Evolutionary conservation across 2,888 invertebrate species (phyloP), one percentile per base, ranked within the genome.

Genomic region (Meiosimyza platycephala): DNA sequence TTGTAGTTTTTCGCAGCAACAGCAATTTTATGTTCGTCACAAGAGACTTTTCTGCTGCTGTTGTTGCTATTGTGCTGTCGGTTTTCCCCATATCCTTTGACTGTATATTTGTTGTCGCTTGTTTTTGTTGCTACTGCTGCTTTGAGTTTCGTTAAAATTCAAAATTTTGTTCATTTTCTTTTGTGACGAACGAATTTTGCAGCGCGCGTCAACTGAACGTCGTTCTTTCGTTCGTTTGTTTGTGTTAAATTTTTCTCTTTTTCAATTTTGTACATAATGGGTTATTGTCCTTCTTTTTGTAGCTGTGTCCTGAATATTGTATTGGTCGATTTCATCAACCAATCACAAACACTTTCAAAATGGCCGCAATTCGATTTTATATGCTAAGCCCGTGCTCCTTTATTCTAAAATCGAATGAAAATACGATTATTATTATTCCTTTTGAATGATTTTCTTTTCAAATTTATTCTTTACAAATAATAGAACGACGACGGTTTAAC

Each of bases 281-380:
- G 83, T 83, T 82, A 85, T 83, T 84, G 81, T 84, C 82, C 82
- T 83, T 80, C 80, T 80, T 79, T 78, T 79, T 78, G 75, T 67
- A 74, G 77, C 77, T 79, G 78, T 82, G 78, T 80, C 82, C 84
- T 80, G 81, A 80, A 85, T 84, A 84, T 84, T 84, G 86, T 84
- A 86, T 87, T 87, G 87, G 86, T 86, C 86, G 86, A 86, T 85
- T 84, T 81, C 82, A 83, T 82, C 84, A 84, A 87, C 86, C 86
- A 87, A 87, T 87, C 85, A 85, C 83, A 86, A 86, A 77, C 82
- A 80, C 83, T 83, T 84, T 84, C 86, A 87, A 87, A 85, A 87
- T 87, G 86, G 87, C 86, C 84, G 87, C 82, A 80, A 72, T 81
- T 84, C 79, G 78, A 83, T 83, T 80, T 76, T 40, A 1, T 64